Conservation (phyloP, 2,797 vertebrate species). For the Cryptoprocta ferox region DNA sequence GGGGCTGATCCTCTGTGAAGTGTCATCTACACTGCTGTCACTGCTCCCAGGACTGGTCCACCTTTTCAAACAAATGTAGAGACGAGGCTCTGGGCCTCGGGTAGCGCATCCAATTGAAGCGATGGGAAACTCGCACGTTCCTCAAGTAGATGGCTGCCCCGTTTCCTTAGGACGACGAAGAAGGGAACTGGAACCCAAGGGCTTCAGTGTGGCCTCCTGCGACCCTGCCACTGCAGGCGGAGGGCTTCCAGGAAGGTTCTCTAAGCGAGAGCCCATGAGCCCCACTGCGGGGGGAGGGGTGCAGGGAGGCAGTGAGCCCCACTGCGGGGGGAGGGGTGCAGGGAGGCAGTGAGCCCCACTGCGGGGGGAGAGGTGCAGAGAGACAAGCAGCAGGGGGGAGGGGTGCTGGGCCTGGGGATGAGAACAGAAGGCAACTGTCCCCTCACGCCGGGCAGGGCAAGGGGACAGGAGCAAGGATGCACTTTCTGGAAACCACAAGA, state of each 20-base stretch:
- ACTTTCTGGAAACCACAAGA: neutral
- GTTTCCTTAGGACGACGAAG: neutral
- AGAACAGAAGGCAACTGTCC: neutral
- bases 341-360: no score
- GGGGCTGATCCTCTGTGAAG: neutral
- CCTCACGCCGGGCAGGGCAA: neutral
- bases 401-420: rapidly evolving
- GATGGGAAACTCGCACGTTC: neutral
- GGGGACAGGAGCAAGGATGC: no score
- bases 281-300: no score
- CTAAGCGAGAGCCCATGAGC: rapidly evolving
- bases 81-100: neutral
- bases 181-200: neutral
- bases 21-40: neutral
- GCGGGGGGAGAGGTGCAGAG: no score
- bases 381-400: no score
- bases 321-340: no score
- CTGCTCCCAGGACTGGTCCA: neutral
- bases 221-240: neutral
- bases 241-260: neutral
- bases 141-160: neutral
- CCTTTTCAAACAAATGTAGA: neutral
- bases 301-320: no score
- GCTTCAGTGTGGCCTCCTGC: neutral
- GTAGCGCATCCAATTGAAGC: rapidly evolving